phyloP scores from a whole-genome alignment of 2,113 vertebrate genomes.

The Passer domesticus region DNA sequence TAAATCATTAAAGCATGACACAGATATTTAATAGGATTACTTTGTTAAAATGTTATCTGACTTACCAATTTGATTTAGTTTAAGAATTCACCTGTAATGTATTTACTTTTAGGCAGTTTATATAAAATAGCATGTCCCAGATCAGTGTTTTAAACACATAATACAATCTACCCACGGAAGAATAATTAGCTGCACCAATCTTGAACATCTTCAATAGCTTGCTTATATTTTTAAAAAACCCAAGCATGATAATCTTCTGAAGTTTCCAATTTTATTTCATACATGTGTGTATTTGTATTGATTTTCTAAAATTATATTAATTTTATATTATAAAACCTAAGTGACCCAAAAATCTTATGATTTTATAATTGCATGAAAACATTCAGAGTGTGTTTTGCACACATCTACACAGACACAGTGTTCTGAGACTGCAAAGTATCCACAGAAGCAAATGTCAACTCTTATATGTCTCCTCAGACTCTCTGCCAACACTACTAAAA shows the following conservation, averaged over 20 bases:
- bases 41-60: not conserved
- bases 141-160: not conserved
- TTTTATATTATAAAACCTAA: not conserved
- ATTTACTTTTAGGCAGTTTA: not conserved
- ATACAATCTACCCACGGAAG: not conserved
- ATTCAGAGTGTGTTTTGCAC: not conserved
- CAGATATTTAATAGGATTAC: not conserved
- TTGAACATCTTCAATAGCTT: not conserved
- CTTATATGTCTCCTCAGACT: not conserved
- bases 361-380: not conserved
- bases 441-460: not conserved
- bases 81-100: not conserved
- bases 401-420: not conserved
- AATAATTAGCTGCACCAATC: not conserved
- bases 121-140: not conserved
- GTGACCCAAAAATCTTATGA: not conserved
- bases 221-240: not conserved
- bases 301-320: not conserved
- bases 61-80: not conserved
- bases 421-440: not conserved
- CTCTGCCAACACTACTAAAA: not conserved
- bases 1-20: not conserved
- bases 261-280: not conserved
- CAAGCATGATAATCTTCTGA: not conserved
- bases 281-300: not conserved